phyloP scores from a whole-genome alignment of 2,113 vertebrate genomes.

The Platysternon megacephalum region DNA sequence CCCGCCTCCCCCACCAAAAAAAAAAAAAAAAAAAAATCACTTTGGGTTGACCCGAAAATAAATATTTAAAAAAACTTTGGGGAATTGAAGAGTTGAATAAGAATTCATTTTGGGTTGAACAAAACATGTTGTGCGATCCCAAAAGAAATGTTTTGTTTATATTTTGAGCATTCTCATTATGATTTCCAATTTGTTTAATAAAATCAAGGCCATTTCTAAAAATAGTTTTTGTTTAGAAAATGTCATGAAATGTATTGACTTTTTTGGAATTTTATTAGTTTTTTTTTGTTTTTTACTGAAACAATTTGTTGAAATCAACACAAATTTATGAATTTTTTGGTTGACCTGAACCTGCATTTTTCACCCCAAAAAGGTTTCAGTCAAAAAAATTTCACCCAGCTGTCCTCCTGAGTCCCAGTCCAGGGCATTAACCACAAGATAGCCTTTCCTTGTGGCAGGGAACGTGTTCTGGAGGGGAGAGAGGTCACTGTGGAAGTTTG shows the following conservation, averaged over 20 bases:
- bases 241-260: not conserved
- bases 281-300: not conserved
- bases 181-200: not conserved
- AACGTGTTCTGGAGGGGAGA: not conserved
- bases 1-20: no score
- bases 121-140: not conserved
- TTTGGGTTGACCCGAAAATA: not conserved
- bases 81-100: not conserved
- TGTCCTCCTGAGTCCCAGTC: fast-evolving
- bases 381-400: not conserved
- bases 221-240: not conserved
- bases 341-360: not conserved
- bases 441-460: not conserved
- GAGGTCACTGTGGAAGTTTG: not conserved
- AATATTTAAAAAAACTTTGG: not conserved
- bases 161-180: not conserved
- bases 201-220: not conserved
- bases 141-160: not conserved
- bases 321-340: not conserved
- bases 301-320: not conserved
- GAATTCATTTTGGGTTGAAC: not conserved
- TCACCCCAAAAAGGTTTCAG: not conserved
- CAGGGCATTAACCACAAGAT: not conserved
- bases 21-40: not conserved
- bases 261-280: not conserved